Base-by-base conservation (phyloP, 1,140 invertebrate genomes). In the Lasioglossum albipes region DNA sequence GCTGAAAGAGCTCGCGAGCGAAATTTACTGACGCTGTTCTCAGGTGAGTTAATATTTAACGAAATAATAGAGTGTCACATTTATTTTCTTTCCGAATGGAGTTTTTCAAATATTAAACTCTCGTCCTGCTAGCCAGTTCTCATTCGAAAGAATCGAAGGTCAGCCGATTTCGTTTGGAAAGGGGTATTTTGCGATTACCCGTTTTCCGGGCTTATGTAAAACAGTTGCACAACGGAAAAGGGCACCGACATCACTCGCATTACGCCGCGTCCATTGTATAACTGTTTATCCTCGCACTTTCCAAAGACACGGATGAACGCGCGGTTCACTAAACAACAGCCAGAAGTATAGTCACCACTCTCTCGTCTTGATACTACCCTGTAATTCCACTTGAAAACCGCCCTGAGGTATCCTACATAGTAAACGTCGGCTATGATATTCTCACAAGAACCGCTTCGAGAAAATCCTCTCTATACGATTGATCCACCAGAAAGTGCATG, bases 281-380 rank as follows among this genome's bases (percentile, higher is more conserved):
- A 64, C 45, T 64, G 42, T 74, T 74, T 65, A 65, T 74, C 27
- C 71, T 36, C 45, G 22, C 59, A 27, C 54, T 77, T 77, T 62
- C 22, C 52, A 77, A 36, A 61, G 75, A 70, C 65, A 61, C 54
- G n/a, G 74, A 57, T 36, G 64, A 27, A 42, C 36, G 57, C 31
- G 57, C 18, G 36, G 22, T 77, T 61, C 66, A 18, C 22, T 27
- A 65, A 69, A 69, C 74, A 20, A 59, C 18, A 66, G 54, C 69
- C 75, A 18, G 49, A 69, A 31, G 49, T 70, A 36, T 41, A 18
- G 20, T 41, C 54, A 45, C 41, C 65, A 57, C 59, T 69, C 54
- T n/a, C 20, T 4, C 75, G 18, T 70, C 22, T 27, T n/a, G 65
- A 45, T 31, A 41, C 67, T 22, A 54, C 41, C 41, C 27, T 49